A percentile compares a stretch with the other conserved stretches of the same genome.
Conservation (phyloP, 2,797 vertebrate genomes). For the Microcaecilia unicolor region DNA sequence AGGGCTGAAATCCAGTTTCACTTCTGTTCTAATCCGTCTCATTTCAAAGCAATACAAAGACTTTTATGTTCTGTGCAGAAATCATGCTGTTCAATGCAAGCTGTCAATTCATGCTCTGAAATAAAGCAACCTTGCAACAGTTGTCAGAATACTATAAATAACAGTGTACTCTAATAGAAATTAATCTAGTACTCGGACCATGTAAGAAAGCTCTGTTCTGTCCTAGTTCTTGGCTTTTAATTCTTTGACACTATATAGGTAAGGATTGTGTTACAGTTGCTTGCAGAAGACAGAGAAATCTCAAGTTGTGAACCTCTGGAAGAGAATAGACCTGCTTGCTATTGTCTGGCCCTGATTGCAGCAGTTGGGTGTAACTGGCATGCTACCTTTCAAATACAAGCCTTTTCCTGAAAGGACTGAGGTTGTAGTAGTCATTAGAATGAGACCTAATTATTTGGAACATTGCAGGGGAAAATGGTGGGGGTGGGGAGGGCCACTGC, state of each 20-base stretch:
- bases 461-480: too few relatives aligned
- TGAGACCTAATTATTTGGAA: not conserved
- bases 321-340: not conserved
- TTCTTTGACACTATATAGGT: constrained; percentile 61
- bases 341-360: too few relatives aligned
- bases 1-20: constrained; percentile 82
- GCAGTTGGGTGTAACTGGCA: too few relatives aligned
- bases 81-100: constrained; percentile 42
- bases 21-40: constrained; percentile 53
- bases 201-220: constrained; percentile 56
- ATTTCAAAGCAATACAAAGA: constrained; percentile 63
- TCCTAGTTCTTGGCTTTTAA: constrained; percentile 51
- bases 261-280: constrained; percentile 56
- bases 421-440: too few relatives aligned
- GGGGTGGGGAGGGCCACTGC: not conserved
- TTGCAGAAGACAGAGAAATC: constrained; percentile 16
- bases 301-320: constrained; percentile 4
- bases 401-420: too few relatives aligned
- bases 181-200: constrained; percentile 54
- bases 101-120: constrained; percentile 23
- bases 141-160: constrained; percentile 55
- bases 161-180: constrained; percentile 55
- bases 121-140: constrained; percentile 35
- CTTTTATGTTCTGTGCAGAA: constrained; percentile 48
- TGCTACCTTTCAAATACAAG: too few relatives aligned